phyloP scores from a whole-genome alignment of 1,140 invertebrate genomes.

The Zaprionus capensis region DNA sequence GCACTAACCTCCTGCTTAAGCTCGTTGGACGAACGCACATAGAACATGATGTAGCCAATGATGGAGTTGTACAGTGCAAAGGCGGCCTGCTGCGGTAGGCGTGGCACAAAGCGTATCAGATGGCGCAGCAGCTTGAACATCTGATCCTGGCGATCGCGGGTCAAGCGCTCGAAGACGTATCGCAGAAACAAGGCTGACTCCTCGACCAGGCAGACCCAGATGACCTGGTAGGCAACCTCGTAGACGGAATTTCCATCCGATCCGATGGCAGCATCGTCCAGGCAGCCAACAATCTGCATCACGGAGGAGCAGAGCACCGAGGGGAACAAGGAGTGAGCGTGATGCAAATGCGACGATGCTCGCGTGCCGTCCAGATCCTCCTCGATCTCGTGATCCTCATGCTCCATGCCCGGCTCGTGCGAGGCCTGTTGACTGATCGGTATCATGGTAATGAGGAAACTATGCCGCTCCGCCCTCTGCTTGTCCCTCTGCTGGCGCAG shows the following conservation, averaged over 20 bases:
- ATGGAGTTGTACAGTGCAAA: conserved; percentile 99
- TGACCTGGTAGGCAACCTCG: conserved; percentile 95
- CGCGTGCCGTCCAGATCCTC: conserved; percentile 89
- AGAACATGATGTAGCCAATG: conserved; percentile 99
- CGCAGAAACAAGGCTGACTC: conserved; percentile 98
- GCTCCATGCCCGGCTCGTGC: conserved; percentile 96
- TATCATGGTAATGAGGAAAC: conserved; percentile 98
- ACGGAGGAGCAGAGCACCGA: conserved; percentile 98
- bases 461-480: conserved; percentile 96
- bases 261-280: conserved; percentile 98
- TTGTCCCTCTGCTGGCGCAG: conserved; percentile 98
- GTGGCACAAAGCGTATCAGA: conserved; percentile 95
- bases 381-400: conserved; percentile 95
- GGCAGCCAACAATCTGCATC: conserved; percentile 95
- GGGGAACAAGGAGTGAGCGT: conserved; percentile 97
- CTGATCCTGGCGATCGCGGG: conserved; percentile 96
- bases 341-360: conserved; percentile 89
- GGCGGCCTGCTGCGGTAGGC: conserved; percentile 98
- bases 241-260: conserved; percentile 96
- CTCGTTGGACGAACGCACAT: conserved; percentile 97
- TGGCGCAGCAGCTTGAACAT: conserved; percentile 97
- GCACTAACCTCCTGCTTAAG: conserved; percentile 90
- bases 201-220: conserved; percentile 99
- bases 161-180: conserved; percentile 97
- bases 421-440: conserved; percentile 97